Evolutionary conservation across 2,888 invertebrate species (phyloP), one percentile per base, ranked within the genome.

Genomic region (Charanyca ferruginea): DNA sequence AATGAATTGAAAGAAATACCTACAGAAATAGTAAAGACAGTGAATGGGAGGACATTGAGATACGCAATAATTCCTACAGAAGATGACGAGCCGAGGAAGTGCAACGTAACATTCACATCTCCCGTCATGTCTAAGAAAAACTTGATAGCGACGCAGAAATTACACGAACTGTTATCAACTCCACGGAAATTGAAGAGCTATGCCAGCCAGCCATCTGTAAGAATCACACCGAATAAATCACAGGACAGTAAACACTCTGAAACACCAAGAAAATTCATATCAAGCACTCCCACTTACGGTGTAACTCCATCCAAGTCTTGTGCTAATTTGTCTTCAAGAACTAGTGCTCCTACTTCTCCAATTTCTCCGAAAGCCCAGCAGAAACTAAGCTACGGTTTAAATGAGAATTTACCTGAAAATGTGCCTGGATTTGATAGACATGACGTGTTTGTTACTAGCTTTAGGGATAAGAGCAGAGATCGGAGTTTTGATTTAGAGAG

Each of bases 91-190:
- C 89, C 89, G 66, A 85, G 93, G 85, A 86, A 92, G 90, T 49
- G 91, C 77, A 86, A 90, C 6, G 92, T 90, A 0, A 96, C 91
- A 0, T 96, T 90, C 80, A 92, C 91, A 49, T 93, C 87, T 0
- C 92, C 93, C 0, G 89, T 90, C 25, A 96, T 96, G 89, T 95
- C 96, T 1, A 90, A 96, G 55, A 96, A 96, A 81, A 97, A 97
- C 87, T 91, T 97, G 0, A 96, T 96, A 23, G 98, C 98, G 0
- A 98, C 98, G 0, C 97, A 97, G 83, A 98, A 97, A 83, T 90
- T 98, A 0, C 97, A 98, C 87, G 98, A 98, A 81, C 87, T 98
- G 3, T 86, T 98, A 0, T 97, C 97, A 1, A 98, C 98, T 0
- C 98, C 98, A 0, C 95, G 97, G 25, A 97, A 97, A 83, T 61